phyloP scores from a whole-genome alignment of 2,797 vertebrate genomes.

The Agapornis canus region DNA sequence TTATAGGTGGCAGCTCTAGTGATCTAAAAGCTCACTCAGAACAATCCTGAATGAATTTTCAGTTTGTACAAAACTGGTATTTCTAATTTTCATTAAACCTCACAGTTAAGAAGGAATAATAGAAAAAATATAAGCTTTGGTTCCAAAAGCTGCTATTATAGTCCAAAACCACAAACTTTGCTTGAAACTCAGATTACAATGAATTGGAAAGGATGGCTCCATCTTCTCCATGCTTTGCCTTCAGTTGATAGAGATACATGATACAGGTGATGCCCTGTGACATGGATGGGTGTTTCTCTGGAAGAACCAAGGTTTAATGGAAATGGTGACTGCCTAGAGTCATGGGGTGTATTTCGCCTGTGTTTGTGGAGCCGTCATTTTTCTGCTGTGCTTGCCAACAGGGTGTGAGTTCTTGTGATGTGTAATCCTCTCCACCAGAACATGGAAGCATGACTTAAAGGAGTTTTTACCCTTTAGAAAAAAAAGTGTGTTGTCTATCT shows the following conservation, averaged over 20 bases:
- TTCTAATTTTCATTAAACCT: neutral
- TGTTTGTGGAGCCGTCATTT: neutral
- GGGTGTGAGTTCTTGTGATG: constrained; percentile 59
- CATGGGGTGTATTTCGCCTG: neutral
- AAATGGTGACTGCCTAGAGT: constrained; percentile 24
- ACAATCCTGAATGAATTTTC: neutral
- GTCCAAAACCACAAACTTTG: neutral
- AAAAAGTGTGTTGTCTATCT: neutral
- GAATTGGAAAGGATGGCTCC: neutral
- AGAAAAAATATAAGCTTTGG: neutral
- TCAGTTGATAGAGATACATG: neutral
- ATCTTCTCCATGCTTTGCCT: neutral
- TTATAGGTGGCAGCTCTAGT: neutral
- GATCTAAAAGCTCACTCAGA: neutral
- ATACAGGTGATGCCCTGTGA: neutral
- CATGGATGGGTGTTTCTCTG: neutral
- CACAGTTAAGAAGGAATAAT: neutral
- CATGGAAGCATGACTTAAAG: constrained; percentile 37
- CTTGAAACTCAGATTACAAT: neutral
- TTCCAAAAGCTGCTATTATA: neutral
- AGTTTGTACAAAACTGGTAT: neutral
- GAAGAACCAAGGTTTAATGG: neutral
- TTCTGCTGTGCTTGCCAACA: constrained; percentile 41
- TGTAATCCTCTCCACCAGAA: constrained; percentile 59
- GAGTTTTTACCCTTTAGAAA: constrained; percentile 21